A percentile compares a stretch with the other conserved stretches of the same genome.
Conservation (phyloP, 2,797 vertebrate species). For the Notoglanidium macrostoma region DNA sequence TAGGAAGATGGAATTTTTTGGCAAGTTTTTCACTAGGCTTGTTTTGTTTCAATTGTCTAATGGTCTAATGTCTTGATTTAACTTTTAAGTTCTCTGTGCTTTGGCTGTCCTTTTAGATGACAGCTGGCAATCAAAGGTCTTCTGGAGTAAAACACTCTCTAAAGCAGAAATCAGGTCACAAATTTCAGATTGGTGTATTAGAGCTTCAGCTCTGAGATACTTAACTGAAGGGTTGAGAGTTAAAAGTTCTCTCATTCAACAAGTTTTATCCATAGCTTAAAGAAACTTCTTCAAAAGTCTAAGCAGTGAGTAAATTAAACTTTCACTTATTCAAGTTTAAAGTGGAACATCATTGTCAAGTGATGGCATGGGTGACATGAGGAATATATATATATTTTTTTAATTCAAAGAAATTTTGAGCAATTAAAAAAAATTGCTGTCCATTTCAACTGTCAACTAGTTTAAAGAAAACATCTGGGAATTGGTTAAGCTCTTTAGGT, state of each 20-base stretch:
- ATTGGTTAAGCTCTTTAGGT: background rate
- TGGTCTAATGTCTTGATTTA: background rate
- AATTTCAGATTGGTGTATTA: background rate
- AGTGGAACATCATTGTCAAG: background rate
- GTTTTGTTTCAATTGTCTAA: slow-evolving; percentile 24
- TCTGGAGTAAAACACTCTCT: background rate
- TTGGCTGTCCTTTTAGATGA: background rate
- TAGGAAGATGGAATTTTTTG: slow-evolving; percentile 1
- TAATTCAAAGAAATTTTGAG: background rate
- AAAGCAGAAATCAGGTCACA: background rate
- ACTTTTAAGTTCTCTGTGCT: background rate
- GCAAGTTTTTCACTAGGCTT: background rate
- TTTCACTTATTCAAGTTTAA: background rate
- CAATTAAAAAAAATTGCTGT: no score
- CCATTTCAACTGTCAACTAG: background rate
- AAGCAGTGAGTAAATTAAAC: background rate
- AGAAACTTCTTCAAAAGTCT: background rate
- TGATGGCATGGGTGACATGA: background rate
- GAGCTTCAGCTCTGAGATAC: background rate
- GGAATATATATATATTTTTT: background rate
- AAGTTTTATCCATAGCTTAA: slow-evolving; percentile 14
- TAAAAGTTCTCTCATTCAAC: background rate
- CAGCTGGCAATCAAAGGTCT: background rate
- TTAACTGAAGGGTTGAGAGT: slow-evolving; percentile 10
- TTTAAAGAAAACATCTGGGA: background rate